Percentiles rank a stretch among this genome's conserved stretches.
Evolutionary conservation across 2,888 invertebrate species (phyloP).

Genomic region (Hydriomena furcata): DNA sequence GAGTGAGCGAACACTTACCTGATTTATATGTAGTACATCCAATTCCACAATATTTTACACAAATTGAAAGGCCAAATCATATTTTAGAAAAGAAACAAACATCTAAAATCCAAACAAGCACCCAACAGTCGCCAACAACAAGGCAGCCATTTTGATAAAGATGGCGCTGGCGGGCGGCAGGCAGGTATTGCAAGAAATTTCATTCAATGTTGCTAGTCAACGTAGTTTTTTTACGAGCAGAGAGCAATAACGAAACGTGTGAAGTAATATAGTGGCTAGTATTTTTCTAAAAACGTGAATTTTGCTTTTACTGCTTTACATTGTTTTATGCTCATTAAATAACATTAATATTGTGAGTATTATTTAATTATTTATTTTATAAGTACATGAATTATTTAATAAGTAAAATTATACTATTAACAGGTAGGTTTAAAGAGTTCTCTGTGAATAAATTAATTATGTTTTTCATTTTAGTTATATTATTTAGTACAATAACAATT

Average conservation of each 20-base stretch:
- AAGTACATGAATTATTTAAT: no score
- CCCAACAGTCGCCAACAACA: slow-evolving; percentile 81
- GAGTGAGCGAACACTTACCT: slow-evolving; percentile 55
- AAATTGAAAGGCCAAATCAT: slow-evolving; percentile 57
- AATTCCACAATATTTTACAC: slow-evolving; percentile 50
- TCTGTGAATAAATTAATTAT: no score
- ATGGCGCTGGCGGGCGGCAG: slow-evolving; percentile 51
- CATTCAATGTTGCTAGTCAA: slow-evolving; percentile 28
- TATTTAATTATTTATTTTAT: no score
- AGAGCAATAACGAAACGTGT: slow-evolving; percentile 44
- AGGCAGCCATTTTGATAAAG: slow-evolving; percentile 77
- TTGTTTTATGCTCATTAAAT: no score
- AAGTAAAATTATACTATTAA: no score
- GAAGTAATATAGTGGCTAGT: no score
- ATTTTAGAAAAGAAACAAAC: slow-evolving; percentile 70
- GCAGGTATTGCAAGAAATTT: slow-evolving; percentile 38
- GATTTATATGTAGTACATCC: slow-evolving; percentile 48
- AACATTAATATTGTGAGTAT: no score
- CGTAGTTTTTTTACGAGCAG: slow-evolving; percentile 4
- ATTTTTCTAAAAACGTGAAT: no score
- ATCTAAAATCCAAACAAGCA: slow-evolving; percentile 75
- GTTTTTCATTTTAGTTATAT: no score
- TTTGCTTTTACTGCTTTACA: no score
- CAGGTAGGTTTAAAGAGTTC: no score
- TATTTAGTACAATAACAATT: no score